Conservation (phyloP, 2,797 vertebrate genomes). For the Pempheris klunzingeri region DNA sequence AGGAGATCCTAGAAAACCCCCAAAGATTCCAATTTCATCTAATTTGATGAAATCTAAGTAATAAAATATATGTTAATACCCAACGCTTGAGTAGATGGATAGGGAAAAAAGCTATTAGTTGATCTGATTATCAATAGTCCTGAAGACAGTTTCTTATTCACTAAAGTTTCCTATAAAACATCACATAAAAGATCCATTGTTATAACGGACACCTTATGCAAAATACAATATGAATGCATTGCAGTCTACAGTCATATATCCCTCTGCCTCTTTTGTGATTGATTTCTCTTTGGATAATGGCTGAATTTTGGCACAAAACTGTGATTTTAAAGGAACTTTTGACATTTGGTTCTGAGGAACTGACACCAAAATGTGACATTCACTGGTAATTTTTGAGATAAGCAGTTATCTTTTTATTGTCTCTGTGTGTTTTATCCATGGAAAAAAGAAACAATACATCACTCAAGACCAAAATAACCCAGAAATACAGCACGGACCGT, state of each 20-base stretch:
- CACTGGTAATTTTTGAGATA: not conserved
- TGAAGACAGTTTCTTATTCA: conserved; percentile 26
- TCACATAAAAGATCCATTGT: not conserved
- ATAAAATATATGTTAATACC: conserved; percentile 67
- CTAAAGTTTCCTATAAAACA: conserved; percentile 6
- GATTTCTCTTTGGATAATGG: not conserved
- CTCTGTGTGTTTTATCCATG: not conserved
- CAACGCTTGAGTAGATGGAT: conserved; percentile 33
- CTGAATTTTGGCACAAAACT: not conserved
- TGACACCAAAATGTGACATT: conserved; percentile 10
- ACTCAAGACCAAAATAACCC: conserved; percentile 5
- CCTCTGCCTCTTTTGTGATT: not conserved
- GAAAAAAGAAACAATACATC: not conserved
- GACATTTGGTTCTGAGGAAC: not conserved
- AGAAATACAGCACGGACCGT: not conserved
- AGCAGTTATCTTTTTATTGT: not conserved
- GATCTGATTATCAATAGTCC: conserved; percentile 24
- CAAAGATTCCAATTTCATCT: conserved; percentile 55
- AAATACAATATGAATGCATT: conserved; percentile 1
- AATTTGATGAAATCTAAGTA: conserved; percentile 69
- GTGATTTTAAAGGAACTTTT: conserved; percentile 2
- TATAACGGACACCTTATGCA: not conserved
- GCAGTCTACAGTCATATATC: not conserved
- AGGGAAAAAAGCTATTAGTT: conserved; percentile 35
- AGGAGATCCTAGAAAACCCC: conserved; percentile 45